Evolutionary conservation across 2,113 vertebrate genomes (phyloP).

Genomic region (Proteles cristata): DNA sequence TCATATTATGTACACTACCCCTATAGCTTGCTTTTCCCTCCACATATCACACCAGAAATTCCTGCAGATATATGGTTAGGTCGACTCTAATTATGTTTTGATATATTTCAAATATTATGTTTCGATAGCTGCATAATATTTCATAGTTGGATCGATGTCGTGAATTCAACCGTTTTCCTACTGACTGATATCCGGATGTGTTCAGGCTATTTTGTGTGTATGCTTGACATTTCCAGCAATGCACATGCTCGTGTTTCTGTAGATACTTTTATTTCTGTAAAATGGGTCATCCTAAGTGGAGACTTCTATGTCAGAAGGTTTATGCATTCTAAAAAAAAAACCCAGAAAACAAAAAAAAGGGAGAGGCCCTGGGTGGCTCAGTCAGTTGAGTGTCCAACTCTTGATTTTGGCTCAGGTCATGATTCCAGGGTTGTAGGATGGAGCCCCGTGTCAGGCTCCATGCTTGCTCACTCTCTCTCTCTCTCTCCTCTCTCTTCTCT

Average conservation of each 20-base stretch:
- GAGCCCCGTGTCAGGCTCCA: no score
- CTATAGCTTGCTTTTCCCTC: neutral
- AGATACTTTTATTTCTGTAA: neutral
- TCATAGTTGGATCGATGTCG: neutral
- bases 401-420: no score
- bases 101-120: no score
- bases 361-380: no score
- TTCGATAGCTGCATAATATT: neutral
- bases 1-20: neutral
- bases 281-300: neutral
- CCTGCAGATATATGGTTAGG: neutral
- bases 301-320: neutral
- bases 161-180: neutral
- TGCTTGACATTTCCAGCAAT: neutral
- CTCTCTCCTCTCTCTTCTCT: no score
- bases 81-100: neutral
- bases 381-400: no score
- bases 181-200: neutral
- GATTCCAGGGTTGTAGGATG: no score
- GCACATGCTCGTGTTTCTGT: neutral
- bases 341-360: no score
- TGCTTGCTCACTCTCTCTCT: no score
- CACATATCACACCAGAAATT: neutral
- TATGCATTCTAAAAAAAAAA: neutral
- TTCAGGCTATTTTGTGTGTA: neutral